These are phyloP conservation scores for Aspidapion aeneum DNA, from an alignment of 2,888 invertebrate species.

Conservation along the genomic window DNA sequence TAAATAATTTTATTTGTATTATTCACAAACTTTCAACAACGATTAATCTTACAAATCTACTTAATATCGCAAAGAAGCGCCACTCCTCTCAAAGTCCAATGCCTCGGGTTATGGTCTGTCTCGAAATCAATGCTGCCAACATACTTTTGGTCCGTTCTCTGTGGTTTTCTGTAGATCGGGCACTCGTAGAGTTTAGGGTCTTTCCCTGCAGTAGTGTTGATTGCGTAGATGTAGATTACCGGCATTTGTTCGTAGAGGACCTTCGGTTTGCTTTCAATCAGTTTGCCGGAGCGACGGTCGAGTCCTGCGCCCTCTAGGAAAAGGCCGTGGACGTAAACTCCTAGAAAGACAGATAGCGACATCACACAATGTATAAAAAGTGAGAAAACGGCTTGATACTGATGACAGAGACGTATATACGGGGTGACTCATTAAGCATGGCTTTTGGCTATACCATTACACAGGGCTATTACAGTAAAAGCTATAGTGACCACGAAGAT, in stretches of 20 bases:
- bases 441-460: too few relatives aligned
- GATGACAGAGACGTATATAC: too few relatives aligned
- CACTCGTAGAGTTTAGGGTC: slow-evolving; percentile 92
- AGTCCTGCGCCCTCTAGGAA: slow-evolving; percentile 78
- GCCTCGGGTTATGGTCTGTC: slow-evolving; percentile 86
- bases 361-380: too few relatives aligned
- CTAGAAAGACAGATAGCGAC: too few relatives aligned
- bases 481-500: too few relatives aligned
- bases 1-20: too few relatives aligned
- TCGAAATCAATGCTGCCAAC: slow-evolving; percentile 94
- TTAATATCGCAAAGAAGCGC: slow-evolving; percentile 95
- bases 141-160: slow-evolving; percentile 91
- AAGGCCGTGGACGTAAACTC: slow-evolving; percentile 67
- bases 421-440: too few relatives aligned
- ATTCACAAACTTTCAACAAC: too few relatives aligned
- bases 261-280: slow-evolving; percentile 91
- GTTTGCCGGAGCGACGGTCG: slow-evolving; percentile 81
- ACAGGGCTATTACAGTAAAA: too few relatives aligned
- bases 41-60: slow-evolving; percentile 48
- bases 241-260: slow-evolving; percentile 95
- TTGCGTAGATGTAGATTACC: slow-evolving; percentile 93
- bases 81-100: slow-evolving; percentile 95
- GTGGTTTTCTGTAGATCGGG: slow-evolving; percentile 94
- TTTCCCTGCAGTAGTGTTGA: slow-evolving; percentile 90
- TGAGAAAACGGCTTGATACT: too few relatives aligned